phyloP scores from a whole-genome alignment of 2,888 invertebrate genomes.

The Cheilosia grossa region DNA sequence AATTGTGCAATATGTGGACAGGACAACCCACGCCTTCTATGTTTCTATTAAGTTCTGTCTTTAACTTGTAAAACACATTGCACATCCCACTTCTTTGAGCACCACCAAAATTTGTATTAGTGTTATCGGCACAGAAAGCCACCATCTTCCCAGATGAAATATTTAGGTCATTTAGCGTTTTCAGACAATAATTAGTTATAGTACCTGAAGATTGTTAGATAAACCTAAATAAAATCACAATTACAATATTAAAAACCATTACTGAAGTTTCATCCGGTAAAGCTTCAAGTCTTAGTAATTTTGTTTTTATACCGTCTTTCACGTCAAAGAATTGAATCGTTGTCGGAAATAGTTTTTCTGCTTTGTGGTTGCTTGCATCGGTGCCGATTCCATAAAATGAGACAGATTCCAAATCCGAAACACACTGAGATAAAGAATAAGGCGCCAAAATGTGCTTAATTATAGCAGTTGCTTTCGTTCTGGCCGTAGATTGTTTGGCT shows the following conservation, averaged over 20 bases:
- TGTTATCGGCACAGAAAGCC: slow-evolving; percentile 10
- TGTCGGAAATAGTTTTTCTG: too few relatives aligned
- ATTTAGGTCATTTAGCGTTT: slow-evolving; percentile 12
- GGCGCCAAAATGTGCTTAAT: slow-evolving; percentile 1
- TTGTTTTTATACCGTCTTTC: neutral
- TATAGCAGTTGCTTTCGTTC: neutral
- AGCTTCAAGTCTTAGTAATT: neutral
- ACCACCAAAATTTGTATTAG: slow-evolving; percentile 13
- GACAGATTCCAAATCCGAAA: slow-evolving; percentile 6
- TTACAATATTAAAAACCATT: neutral
- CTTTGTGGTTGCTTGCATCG: neutral
- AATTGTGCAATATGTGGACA: slow-evolving; percentile 36
- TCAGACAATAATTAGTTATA: too few relatives aligned
- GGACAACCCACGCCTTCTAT: slow-evolving; percentile 54
- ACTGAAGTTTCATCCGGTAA: neutral
- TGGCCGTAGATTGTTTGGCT: slow-evolving; percentile 6
- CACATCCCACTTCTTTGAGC: slow-evolving; percentile 12
- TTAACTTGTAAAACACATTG: slow-evolving; percentile 44
- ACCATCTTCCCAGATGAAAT: slow-evolving; percentile 12
- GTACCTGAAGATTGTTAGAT: neutral
- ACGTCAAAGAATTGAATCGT: too few relatives aligned
- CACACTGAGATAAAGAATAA: slow-evolving; percentile 9
- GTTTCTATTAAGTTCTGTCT: slow-evolving; percentile 35
- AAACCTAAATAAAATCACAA: too few relatives aligned
- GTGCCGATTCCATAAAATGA: slow-evolving; percentile 3